These are phyloP conservation scores for Myrmecophaga tridactyla DNA, from an alignment of 2,113 vertebrate species.

Conservation along the genomic window DNA sequence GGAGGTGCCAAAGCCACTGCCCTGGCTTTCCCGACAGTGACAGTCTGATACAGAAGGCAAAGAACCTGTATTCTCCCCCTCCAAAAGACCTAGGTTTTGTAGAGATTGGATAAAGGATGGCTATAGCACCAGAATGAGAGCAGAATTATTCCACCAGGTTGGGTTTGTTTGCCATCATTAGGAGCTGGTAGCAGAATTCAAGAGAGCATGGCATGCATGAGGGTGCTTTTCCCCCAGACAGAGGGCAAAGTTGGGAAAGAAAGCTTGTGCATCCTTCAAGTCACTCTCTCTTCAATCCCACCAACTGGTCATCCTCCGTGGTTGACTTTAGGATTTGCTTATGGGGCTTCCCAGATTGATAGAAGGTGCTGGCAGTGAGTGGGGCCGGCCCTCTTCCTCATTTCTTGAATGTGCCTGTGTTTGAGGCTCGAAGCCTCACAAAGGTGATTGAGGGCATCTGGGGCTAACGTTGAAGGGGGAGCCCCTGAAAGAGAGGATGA, in stretches of 20 bases:
- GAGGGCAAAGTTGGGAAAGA: not conserved
- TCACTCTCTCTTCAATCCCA: not conserved
- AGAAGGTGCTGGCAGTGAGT: not conserved
- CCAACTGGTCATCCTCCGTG: not conserved
- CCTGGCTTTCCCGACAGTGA: not conserved
- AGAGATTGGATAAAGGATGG: not conserved
- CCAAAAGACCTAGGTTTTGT: not conserved
- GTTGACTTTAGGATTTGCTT: not conserved
- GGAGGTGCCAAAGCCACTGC: not conserved
- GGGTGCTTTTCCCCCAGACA: not conserved
- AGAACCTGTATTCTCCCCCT: not conserved
- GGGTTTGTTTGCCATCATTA: not conserved
- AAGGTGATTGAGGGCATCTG: not conserved
- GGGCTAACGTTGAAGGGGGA: too few relatives aligned
- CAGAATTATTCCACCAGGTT: not conserved
- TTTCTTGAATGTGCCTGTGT: not conserved
- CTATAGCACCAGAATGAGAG: not conserved
- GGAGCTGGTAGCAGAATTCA: not conserved
- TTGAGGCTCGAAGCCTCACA: not conserved
- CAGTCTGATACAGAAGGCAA: not conserved
- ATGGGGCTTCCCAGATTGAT: not conserved
- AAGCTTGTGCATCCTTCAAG: not conserved
- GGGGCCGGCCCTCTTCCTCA: not conserved
- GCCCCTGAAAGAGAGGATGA: not conserved
- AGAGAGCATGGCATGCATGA: not conserved